Base-by-base conservation (phyloP, 2,797 vertebrate species). In the Bradypodion pumilum region DNA sequence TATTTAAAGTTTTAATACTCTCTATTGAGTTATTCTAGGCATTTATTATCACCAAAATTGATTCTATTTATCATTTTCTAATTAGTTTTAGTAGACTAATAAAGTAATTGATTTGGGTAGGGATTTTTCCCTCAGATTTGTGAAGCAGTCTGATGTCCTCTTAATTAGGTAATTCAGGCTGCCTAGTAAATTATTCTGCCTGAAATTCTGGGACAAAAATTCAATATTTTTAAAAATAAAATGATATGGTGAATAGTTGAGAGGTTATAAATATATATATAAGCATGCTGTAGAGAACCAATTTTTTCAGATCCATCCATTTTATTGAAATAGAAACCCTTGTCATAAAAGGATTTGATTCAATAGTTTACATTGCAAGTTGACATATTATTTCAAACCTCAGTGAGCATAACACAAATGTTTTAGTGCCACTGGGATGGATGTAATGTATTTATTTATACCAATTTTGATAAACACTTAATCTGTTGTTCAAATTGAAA, bases 1-100 rank as follows among this genome's bases (percentile, higher is more conserved):
- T 75, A 75, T 84, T 87, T 90, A 87, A 86, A 85, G 29, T 49
- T 4, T 87, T 82, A 70, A 74, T 79, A 37, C 79, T 7, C 0
- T 88, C 15, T 87, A 74, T 44, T 76, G 49, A 87, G 6, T 16
- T 78, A 40, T 75, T 12, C 83, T 85, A 83, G 69, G 52, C 7
- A 86, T 88, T 85, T 92, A 70, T 92, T 85, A 86, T 80, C 70
- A 44, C 84, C 6, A 81, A 86, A 90, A 89, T 78, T 85, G 3
- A n/a, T 87, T 35, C 75, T 90, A 87, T 90, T 88, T 88, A 82
- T 92, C 1, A 84, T 84, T 91, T 90, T 85, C 29, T 91, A 90
- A 83, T 89, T 91, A 85, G 49, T 73, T 89, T 90, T 85, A 86
- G 40, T 81, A 73, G 9, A 83, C 49, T 86, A 69, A 85, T 46